Percentiles rank a stretch among this genome's conserved stretches.
These are phyloP conservation scores for Drosophila flavopinicola DNA, from an alignment of 2,888 invertebrate species.

Conservation along the genomic window DNA sequence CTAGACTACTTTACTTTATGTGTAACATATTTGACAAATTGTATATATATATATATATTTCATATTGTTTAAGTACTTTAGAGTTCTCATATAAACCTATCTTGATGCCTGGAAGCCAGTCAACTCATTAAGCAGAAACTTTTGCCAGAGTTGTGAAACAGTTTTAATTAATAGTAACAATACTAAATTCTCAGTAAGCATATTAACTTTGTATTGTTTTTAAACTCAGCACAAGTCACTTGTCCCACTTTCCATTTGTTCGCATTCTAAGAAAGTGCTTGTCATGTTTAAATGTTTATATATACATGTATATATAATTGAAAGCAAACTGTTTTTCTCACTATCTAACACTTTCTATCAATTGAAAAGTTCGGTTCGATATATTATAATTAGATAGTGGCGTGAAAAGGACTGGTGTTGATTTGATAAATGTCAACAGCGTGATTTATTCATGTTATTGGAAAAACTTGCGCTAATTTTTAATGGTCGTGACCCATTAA, in stretches of 20 bases:
- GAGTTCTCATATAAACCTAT: too few species aligned
- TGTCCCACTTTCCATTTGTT: not conserved
- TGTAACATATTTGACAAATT: too few species aligned
- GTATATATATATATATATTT: too few species aligned
- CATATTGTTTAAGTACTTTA: too few species aligned
- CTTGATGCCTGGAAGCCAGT: not conserved
- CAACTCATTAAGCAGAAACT: not conserved
- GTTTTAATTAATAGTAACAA: not conserved
- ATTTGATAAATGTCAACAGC: not conserved
- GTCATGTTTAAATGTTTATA: too few species aligned
- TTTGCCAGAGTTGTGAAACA: not conserved
- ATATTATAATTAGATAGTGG: not conserved
- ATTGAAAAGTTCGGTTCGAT: too few species aligned
- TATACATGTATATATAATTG: too few species aligned
- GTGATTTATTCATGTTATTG: not conserved
- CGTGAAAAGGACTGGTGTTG: conserved; percentile 6
- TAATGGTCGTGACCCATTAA: too few species aligned
- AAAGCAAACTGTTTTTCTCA: too few species aligned
- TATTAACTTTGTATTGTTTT: not conserved
- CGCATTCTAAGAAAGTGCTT: not conserved
- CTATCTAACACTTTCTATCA: too few species aligned
- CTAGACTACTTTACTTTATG: too few species aligned
- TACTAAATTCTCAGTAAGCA: not conserved
- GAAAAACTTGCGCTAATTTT: not conserved
- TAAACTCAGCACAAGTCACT: not conserved